Conservation (phyloP, 2,797 vertebrate genomes). For the Schizothorax lantsangensis region DNA sequence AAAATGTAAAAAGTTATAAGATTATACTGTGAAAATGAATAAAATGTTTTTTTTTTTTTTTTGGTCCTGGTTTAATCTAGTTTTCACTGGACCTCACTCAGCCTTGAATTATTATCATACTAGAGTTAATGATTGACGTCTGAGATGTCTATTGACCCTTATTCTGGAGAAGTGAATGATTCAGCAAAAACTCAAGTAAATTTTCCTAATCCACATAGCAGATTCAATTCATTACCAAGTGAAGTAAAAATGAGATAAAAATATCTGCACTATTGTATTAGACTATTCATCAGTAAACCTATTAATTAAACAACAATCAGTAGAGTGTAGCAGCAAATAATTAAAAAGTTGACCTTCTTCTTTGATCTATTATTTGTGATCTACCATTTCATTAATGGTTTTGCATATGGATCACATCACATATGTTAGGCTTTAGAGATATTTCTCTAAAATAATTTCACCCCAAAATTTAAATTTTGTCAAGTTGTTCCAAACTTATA, state of each 20-base stretch:
- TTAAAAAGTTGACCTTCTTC: background rate
- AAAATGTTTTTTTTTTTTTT: background rate
- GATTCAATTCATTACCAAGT: background rate
- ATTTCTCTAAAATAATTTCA: background rate
- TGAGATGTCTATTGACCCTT: constrained; percentile 14
- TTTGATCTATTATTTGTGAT: background rate
- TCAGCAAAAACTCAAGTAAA: constrained; percentile 28
- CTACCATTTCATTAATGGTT: background rate
- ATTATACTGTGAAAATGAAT: background rate
- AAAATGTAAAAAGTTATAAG: background rate
- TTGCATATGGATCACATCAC: background rate
- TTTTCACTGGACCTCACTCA: background rate
- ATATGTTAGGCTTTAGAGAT: background rate
- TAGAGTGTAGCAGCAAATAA: background rate
- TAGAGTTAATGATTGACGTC: constrained; percentile 55
- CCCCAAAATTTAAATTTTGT: too few relatives aligned
- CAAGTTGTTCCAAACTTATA: background rate
- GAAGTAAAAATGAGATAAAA: background rate
- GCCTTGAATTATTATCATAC: constrained; percentile 20
- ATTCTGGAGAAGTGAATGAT: constrained; percentile 15
- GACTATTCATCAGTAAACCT: background rate
- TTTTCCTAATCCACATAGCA: constrained; percentile 9
- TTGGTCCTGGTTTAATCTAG: background rate
- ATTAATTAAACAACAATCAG: background rate
- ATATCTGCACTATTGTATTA: background rate